Evolutionary conservation across 2,113 vertebrate species (phyloP), one percentile per base, ranked within the genome.

Genomic region (Nipponia nippon): DNA sequence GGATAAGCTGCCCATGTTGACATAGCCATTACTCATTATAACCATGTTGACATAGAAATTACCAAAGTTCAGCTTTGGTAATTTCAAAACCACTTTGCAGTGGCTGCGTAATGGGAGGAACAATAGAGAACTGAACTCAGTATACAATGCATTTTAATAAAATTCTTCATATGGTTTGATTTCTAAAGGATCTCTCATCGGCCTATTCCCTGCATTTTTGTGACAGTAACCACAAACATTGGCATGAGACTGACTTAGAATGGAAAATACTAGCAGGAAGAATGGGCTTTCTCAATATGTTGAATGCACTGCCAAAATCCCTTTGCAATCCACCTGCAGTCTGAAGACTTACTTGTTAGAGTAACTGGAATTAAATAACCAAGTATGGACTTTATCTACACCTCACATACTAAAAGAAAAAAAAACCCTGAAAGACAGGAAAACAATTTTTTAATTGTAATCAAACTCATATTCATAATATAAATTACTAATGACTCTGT

Each of bases 221-320:
- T 89, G 40, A 52, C 47, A 65, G 53, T 56, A 16, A 29, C 66
- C 46, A 62, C 47, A 82, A 85, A 85, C 21, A 32, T 14, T 69
- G 78, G 11, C 84, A 73, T 49, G 34, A 87, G 30, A 59, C 32
- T 63, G 84, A 55, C 25, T 77, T 55, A 67, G 20, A 75, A 52
- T 63, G 49, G 56, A 94, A 94, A 94, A 70, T 61, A 83, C 73
- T 88, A 90, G 25, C n/a, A 72, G 79, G 70, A 67, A 93, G 94
- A 87, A 80, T 18, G 16, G 3, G 1, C 83, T 95, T 91, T 83
- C 84, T 80, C 40, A 50, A 6, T 59, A 53, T 19, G 16, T n/a
- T 65, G 49, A 83, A 55, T 32, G 11, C 11, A 5, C 21, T 30
- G 66, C 36, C 58, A 87, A 83, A 87, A 79, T 29, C 21, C 42